Evolutionary conservation across 2,888 invertebrate species (phyloP), one percentile per base, ranked within the genome.

Genomic region (Lissonota sp.): DNA sequence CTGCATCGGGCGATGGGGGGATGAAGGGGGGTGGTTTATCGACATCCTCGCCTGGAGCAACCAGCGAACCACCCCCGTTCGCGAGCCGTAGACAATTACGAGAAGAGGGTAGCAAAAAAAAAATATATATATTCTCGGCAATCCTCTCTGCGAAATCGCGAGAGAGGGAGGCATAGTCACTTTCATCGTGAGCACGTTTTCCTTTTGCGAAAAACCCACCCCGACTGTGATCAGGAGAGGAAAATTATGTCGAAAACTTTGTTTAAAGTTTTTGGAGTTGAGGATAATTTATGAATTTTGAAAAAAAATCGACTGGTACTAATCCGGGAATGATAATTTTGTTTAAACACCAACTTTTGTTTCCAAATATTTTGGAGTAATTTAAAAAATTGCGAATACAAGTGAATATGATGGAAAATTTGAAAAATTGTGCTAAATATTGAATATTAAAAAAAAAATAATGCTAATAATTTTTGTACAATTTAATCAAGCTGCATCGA

Each of bases 1-100:
- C 44, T 37, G 10, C 10, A 26, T 42, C 67, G 53, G 78, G 79
- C 78, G 58, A 51, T 40, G 64, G 73, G 73, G 46, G 26, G 26
- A 26, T 46, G 46, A 6, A 51, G 71, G 69, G 71, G 76, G 80
- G 78, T 26, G 26, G 26, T 82, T 84, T 86, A 85, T 86, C 84
- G 83, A 84, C 84, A 77, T 83, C 83, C 80, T 84, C 79, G 86
- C 84, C 84, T 84, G 83, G 75, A 85, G 83, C 84, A 70, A 37
- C 74, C 71, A 71, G 66, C 74, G 78, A 40, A 72, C 66, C 62
- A 49, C 57, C 40, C 55, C 8, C 69, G 64, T 71, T 77, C 69
- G 42, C 71, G 67, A 67, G 64, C 66, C 55, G 60, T 66, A 64
- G 71, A 82, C 74, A 80, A 80, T 80, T 76, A 76, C 58, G 71